A percentile compares a stretch with the other conserved stretches of the same genome.
phyloP scores from a whole-genome alignment of 2,113 vertebrate species.

The Columbina picui region DNA sequence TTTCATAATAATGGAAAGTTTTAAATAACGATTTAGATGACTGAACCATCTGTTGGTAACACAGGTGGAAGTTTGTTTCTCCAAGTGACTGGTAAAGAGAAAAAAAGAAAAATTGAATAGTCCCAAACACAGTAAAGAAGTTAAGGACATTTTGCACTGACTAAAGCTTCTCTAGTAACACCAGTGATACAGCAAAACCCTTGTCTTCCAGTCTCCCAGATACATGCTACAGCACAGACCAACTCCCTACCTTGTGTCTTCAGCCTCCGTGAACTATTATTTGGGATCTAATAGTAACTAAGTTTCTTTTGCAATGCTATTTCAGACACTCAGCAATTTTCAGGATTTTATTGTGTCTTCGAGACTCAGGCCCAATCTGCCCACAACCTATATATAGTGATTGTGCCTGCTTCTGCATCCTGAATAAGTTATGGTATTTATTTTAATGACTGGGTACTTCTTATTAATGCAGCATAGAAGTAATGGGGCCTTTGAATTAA shows the following conservation, averaged over 20 bases:
- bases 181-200: not conserved
- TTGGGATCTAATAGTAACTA: not conserved
- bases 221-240: not conserved
- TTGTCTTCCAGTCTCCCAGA: not conserved
- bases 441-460: not conserved
- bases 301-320: not conserved
- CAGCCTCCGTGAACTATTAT: not conserved
- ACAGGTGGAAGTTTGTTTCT: not conserved
- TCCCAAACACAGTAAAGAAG: not conserved
- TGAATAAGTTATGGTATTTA: not conserved
- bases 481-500: not conserved
- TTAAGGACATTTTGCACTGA: not conserved
- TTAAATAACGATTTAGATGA: not conserved
- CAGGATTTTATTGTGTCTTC: not conserved
- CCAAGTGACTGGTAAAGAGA: not conserved
- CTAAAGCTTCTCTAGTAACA: not conserved
- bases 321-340: not conserved
- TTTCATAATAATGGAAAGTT: not conserved
- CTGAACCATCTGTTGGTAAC: not conserved
- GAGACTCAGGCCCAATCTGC: not conserved
- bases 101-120: not conserved
- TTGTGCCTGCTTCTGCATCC: not conserved
- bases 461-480: not conserved
- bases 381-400: fast-evolving
- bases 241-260: fast-evolving